Percentiles rank a stretch among this genome's conserved stretches.
Evolutionary conservation across 2,888 invertebrate genomes (phyloP).

Genomic region (Athalia cordata): DNA sequence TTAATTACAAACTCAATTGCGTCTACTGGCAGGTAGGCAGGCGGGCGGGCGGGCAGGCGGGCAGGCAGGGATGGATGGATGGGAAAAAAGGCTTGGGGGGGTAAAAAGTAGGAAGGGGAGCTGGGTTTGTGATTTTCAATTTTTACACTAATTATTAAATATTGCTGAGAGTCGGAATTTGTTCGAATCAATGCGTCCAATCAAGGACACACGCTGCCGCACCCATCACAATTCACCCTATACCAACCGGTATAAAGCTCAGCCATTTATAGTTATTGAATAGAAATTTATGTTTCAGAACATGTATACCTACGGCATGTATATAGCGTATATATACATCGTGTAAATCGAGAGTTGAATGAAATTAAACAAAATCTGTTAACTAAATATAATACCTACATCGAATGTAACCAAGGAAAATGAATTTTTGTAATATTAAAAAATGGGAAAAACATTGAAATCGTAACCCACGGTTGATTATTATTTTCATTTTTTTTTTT

Average conservation of each 20-base stretch:
- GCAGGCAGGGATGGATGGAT: not conserved
- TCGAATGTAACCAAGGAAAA: too few species aligned
- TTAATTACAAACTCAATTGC: slow-evolving; percentile 37
- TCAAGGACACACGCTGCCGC: slow-evolving; percentile 9
- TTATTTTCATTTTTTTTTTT: too few species aligned
- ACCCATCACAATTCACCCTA: too few species aligned
- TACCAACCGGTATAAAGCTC: not conserved
- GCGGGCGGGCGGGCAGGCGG: not conserved
- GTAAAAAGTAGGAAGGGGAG: not conserved
- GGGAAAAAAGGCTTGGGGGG: not conserved
- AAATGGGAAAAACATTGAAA: too few species aligned
- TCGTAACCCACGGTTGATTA: not conserved
- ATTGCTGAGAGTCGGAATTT: slow-evolving; percentile 29
- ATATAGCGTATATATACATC: too few species aligned
- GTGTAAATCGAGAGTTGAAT: too few species aligned
- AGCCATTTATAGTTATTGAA: slow-evolving; percentile 34
- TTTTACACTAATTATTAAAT: slow-evolving; percentile 38
- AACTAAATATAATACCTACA: too few species aligned
- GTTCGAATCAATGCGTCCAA: slow-evolving; percentile 43
- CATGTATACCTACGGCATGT: too few species aligned
- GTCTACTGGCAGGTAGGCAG: slow-evolving; percentile 7
- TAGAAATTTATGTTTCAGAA: not conserved
- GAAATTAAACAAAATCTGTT: too few species aligned
- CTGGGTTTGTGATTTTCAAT: slow-evolving; percentile 27
- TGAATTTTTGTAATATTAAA: too few species aligned